A percentile compares a stretch with the other conserved stretches of the same genome.
Conservation (phyloP, 35 echinoderm and acorn worm genomes). For the Heliocidaris tuberculata region DNA sequence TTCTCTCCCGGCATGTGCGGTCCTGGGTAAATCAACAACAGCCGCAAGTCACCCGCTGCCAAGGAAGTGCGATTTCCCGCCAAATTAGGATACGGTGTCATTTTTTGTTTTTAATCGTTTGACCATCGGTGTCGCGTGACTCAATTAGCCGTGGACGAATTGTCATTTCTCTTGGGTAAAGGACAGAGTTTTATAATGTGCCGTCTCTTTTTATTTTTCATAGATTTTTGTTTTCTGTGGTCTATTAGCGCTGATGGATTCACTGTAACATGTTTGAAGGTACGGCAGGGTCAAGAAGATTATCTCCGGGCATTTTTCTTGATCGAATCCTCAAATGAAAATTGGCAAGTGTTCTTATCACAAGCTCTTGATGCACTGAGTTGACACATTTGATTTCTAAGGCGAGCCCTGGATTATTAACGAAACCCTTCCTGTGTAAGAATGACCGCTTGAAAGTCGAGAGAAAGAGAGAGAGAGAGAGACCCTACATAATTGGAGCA, state of each 20-base stretch:
- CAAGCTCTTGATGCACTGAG: background rate
- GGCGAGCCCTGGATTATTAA: background rate
- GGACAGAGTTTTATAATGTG: background rate
- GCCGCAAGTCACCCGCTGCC: background rate
- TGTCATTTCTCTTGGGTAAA: background rate
- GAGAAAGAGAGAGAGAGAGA: too few species aligned
- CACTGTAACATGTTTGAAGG: background rate
- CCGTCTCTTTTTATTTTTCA: background rate
- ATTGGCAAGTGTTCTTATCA: background rate
- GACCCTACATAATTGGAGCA: too few species aligned
- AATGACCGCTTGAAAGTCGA: too few species aligned
- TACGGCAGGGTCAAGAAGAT: background rate
- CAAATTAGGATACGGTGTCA: background rate
- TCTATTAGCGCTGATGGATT: background rate
- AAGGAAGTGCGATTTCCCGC: background rate
- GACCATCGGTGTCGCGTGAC: background rate
- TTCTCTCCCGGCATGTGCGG: background rate
- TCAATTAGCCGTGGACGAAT: background rate
- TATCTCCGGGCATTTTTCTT: background rate
- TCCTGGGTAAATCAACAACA: background rate
- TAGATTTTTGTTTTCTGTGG: background rate
- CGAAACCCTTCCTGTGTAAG: background rate
- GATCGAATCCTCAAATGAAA: background rate
- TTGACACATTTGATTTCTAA: background rate
- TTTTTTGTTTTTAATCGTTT: background rate